Evolutionary conservation across 2,888 invertebrate species (phyloP).

Genomic region (Nipponacmea schrenckii): DNA sequence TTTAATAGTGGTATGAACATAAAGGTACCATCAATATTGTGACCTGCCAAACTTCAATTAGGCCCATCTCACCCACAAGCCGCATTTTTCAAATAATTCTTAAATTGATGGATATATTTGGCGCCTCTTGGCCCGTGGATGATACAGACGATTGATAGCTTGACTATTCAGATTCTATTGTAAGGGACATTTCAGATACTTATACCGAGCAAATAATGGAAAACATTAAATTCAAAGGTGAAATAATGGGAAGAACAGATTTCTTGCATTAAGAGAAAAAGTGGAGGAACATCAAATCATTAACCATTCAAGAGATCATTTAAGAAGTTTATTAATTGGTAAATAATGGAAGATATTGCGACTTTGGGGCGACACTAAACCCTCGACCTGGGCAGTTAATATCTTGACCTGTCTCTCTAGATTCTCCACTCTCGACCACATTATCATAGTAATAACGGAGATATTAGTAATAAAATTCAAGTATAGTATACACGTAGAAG

Average conservation of each 20-base stretch:
- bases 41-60: too few species aligned
- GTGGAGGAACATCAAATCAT: too few species aligned
- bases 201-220: too few species aligned
- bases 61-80: not conserved
- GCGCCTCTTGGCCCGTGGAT: too few species aligned
- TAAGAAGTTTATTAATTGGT: constrained; percentile 1
- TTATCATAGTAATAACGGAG: not conserved
- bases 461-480: constrained; percentile 4
- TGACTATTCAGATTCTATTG: too few species aligned
- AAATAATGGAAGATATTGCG: not conserved
- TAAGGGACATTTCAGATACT: too few species aligned
- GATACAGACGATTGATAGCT: too few species aligned
- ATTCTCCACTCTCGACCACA: not conserved
- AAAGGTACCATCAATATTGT: not conserved
- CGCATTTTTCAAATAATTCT: not conserved
- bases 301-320: not conserved
- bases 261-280: too few species aligned
- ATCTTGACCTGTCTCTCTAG: constrained; percentile 3
- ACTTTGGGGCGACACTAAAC: not conserved
- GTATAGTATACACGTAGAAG: not conserved
- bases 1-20: not conserved
- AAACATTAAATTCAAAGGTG: too few species aligned
- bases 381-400: constrained; percentile 3
- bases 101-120: not conserved
- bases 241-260: too few species aligned